Evolutionary conservation across 2,113 vertebrate species (phyloP), one percentile per base, ranked within the genome.

Genomic region (Crocuta crocuta): DNA sequence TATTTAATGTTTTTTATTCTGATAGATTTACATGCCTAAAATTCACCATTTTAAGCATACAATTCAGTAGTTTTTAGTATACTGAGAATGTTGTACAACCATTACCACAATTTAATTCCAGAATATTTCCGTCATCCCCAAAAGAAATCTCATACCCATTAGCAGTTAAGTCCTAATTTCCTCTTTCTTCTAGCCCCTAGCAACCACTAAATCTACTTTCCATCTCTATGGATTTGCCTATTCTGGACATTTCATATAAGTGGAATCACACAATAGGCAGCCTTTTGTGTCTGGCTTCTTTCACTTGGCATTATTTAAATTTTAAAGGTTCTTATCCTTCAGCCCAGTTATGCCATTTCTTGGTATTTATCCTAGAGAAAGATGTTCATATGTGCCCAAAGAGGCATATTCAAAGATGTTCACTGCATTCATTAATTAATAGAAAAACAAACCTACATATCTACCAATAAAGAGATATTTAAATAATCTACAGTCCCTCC

Each of bases 241-340:
- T 10, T 55, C 31, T 63, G 45, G 31, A 58, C 48, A 92, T 50
- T 92, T 85, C 66, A 53, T 31, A 39, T 45, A 84, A 95, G 50
- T 84, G 71, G 73, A 80, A 91, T n/a, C 86, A 28, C 80, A 70
- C 43, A 68, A 31, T 35, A 91, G 17, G 65, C 8, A 12, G 63
- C 24, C 87, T 61, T 87, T 88, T 53, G 21, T n/a, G 45, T 79
- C 58, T 31, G 6, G 31, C 23, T 82, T 94, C 92, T 84, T 91
- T 82, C 33, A 48, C 21, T 94, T 58, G 61, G 43, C 35, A 73
- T 58, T 71, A 89, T 70, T 83, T 94, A 94, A 58, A 81, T 81
- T 93, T 88, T 90, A 81, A 82, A 91, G 50, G 66, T 65, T 91
- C 70, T 94, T 92, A 65, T 73, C 45, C 61, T 91, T 79, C 63